phyloP scores from a whole-genome alignment of 2,797 vertebrate species.

The Manis crassicaudata region DNA sequence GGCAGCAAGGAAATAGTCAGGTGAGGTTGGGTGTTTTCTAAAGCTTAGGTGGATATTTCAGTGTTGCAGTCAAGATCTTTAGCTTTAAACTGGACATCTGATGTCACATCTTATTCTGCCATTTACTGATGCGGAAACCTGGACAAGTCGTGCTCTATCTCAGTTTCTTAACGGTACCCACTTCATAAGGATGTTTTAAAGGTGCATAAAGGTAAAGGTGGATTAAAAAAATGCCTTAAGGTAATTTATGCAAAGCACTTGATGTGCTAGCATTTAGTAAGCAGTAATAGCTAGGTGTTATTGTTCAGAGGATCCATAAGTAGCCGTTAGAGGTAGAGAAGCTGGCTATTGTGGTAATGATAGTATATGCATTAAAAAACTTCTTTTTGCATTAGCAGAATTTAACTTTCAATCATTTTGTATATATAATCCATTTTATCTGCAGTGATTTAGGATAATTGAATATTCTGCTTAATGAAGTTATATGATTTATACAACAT shows the following conservation, averaged over 20 bases:
- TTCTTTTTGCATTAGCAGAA: not conserved
- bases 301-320: not conserved
- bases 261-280: not conserved
- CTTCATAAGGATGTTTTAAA: not conserved
- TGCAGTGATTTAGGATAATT: not conserved
- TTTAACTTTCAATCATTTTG: constrained; percentile 2
- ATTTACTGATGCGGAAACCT: not conserved
- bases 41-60: not conserved
- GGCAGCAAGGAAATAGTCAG: not conserved
- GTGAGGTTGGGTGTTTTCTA: not conserved
- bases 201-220: no score
- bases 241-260: not conserved
- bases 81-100: not conserved
- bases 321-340: not conserved
- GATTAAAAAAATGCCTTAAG: no score
- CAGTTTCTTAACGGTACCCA: not conserved
- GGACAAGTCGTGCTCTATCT: not conserved
- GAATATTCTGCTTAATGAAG: not conserved
- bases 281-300: not conserved
- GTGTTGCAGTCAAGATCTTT: not conserved
- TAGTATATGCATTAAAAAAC: not conserved
- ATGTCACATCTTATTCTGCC: not conserved
- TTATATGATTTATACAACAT: not conserved
- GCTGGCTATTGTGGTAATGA: not conserved
- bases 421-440: not conserved